phyloP scores from a whole-genome alignment of 2,888 invertebrate species.

The Apodemia duryi region DNA sequence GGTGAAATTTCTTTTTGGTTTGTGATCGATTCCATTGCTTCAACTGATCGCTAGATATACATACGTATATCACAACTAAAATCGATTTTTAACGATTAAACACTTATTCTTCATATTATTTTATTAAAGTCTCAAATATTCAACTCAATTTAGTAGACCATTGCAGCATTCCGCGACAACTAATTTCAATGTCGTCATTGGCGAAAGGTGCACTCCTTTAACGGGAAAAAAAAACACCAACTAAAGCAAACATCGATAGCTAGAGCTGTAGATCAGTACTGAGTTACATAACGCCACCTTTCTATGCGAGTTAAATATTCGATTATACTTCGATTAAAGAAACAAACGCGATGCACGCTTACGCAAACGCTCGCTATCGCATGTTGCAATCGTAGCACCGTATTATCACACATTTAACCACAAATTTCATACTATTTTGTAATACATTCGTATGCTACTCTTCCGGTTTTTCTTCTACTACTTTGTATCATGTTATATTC shows the following conservation, averaged over 20 bases:
- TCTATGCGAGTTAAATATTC: conserved; percentile 33
- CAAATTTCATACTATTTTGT: conserved; percentile 16
- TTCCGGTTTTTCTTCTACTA: conserved; percentile 1
- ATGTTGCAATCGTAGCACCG: conserved; percentile 23
- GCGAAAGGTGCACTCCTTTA: conserved; percentile 14
- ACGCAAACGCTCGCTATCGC: conserved; percentile 26
- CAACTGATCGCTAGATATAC: too few relatives aligned
- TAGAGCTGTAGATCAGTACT: conserved; percentile 22
- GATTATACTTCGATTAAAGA: conserved; percentile 30
- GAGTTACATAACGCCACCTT: conserved; percentile 30
- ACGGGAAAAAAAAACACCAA: conserved; percentile 7
- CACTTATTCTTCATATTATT: background rate
- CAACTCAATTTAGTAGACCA: background rate
- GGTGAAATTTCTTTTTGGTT: too few relatives aligned
- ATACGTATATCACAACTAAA: too few relatives aligned
- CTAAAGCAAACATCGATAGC: conserved; percentile 12
- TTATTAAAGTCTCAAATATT: background rate
- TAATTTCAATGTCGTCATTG: conserved; percentile 1
- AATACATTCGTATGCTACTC: background rate
- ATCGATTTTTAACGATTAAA: too few relatives aligned
- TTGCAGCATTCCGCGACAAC: background rate
- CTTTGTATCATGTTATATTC: conserved; percentile 14
- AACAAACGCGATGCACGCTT: conserved; percentile 27
- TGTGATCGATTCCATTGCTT: too few relatives aligned
- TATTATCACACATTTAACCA: conserved; percentile 15